A percentile compares a stretch with the other conserved stretches of the same genome.
Evolutionary conservation across 2,797 vertebrate genomes (phyloP).

Genomic region (Squalus acanthias): DNA sequence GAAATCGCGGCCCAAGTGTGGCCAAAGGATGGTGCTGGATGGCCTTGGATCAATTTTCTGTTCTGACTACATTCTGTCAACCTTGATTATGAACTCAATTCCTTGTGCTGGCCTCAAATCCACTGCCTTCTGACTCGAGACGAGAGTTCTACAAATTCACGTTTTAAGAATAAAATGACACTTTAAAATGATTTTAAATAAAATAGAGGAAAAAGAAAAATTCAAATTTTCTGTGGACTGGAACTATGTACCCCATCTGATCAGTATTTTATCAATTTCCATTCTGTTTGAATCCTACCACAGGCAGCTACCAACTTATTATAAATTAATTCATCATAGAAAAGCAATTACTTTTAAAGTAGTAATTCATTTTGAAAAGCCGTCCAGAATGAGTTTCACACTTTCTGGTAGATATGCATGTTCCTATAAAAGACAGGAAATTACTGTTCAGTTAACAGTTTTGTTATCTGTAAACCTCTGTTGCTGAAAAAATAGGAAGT

Average conservation of each 20-base stretch:
- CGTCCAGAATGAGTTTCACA: background rate
- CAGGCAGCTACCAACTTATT: background rate
- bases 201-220: background rate
- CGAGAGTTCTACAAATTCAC: background rate
- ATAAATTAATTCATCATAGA: background rate
- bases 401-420: background rate
- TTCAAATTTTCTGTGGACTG: background rate
- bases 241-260: background rate
- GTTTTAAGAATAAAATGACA: background rate
- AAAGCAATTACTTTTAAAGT: background rate
- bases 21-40: background rate
- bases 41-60: background rate
- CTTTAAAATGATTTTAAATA: background rate
- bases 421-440: background rate
- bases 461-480: background rate
- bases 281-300: background rate
- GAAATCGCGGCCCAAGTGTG: background rate
- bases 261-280: background rate
- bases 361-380: background rate
- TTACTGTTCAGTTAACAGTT: background rate
- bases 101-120: background rate
- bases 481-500: background rate
- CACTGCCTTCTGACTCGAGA: background rate
- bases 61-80: background rate
- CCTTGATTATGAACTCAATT: background rate